Conservation (phyloP, 1,140 invertebrate genomes). For the Cheumatopsyche charites region DNA sequence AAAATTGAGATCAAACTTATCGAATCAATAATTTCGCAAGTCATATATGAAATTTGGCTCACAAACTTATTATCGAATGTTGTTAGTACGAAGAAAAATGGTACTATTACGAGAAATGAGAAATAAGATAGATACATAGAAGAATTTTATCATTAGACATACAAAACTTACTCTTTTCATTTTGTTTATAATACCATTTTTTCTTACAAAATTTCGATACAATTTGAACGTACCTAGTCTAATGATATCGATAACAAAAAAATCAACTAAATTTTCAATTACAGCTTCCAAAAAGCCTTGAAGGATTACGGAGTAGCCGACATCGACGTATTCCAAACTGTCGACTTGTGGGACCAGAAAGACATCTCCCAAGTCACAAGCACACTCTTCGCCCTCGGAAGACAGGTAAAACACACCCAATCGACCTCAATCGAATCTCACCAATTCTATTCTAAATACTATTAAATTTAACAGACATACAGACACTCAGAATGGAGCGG, state of each 20-base stretch:
- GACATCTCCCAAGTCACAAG: constrained; percentile 93
- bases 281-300: constrained; percentile 88
- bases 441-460: constrained; percentile 13
- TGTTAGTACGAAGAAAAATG: no score
- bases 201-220: no score
- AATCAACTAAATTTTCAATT: no score
- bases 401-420: constrained; percentile 67
- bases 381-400: constrained; percentile 90
- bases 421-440: neutral
- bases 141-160: no score
- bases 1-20: no score
- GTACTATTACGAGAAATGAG: no score
- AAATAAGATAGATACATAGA: no score
- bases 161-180: no score
- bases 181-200: no score
- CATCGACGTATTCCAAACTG: constrained; percentile 95
- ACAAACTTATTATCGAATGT: constrained; percentile 9
- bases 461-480: constrained; percentile 70
- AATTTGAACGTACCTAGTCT: neutral
- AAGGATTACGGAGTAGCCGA: constrained; percentile 89
- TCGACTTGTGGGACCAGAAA: constrained; percentile 93
- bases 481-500: constrained; percentile 89
- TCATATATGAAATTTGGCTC: no score
- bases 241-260: neutral
- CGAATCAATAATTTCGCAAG: no score